Evolutionary conservation across 1,140 invertebrate genomes (phyloP).

Genomic region (Gryon sp.): DNA sequence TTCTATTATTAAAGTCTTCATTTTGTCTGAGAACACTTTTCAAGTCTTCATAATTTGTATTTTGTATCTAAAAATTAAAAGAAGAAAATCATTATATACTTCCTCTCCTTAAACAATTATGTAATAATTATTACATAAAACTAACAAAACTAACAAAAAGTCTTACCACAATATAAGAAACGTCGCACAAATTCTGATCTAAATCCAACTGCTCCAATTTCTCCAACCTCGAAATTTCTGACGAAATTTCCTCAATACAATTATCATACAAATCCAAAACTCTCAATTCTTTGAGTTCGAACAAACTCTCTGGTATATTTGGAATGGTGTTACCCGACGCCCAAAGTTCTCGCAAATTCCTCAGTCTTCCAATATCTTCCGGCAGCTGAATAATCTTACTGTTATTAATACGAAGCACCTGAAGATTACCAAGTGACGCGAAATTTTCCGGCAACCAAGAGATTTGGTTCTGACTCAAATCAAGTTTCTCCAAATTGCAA

Average conservation of each 20-base stretch:
- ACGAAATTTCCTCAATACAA: conserved; percentile 44
- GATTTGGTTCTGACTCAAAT: conserved; percentile 63
- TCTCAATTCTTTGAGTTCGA: conserved; percentile 44
- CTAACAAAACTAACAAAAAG: not conserved
- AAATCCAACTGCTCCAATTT: conserved; percentile 64
- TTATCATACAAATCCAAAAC: conserved; percentile 70
- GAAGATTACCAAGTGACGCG: conserved; percentile 56
- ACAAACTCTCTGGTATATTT: conserved; percentile 59
- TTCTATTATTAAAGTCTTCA: not conserved
- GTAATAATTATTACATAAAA: not conserved
- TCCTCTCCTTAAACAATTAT: too few species aligned
- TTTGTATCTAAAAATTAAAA: conserved; percentile 24
- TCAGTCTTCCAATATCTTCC: conserved; percentile 56
- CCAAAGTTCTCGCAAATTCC: conserved; percentile 49
- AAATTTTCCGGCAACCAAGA: conserved; percentile 66
- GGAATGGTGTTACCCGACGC: conserved; percentile 57
- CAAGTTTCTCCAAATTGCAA: conserved; percentile 51
- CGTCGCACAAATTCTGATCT: conserved; percentile 62
- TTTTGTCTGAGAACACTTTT: conserved; percentile 7
- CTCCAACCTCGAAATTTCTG: conserved; percentile 15
- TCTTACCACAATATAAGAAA: conserved; percentile 12
- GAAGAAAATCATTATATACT: not conserved
- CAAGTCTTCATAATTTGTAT: conserved; percentile 26
- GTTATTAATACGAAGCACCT: conserved; percentile 44
- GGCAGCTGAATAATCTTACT: conserved; percentile 61